phyloP scores from a whole-genome alignment of 2,888 invertebrate species.

The Venusia cambrica region DNA sequence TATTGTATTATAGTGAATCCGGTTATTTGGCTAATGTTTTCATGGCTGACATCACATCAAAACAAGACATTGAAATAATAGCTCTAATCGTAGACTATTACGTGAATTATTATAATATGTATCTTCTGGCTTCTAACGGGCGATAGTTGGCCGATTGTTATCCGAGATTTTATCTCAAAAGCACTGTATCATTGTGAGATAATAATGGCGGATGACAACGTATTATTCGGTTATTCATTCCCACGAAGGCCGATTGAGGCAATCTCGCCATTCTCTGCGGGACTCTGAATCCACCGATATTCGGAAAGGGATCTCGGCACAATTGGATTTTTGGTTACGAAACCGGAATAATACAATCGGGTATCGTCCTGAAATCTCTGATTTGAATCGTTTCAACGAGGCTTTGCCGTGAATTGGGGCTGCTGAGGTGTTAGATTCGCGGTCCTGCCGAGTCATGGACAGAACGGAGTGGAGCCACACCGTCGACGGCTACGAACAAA shows the following conservation, averaged over 20 bases:
- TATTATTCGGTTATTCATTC: constrained; percentile 78
- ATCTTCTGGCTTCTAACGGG: constrained; percentile 56
- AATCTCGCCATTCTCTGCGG: constrained; percentile 78
- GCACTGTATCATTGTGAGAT: constrained; percentile 78
- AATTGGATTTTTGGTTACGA: constrained; percentile 80
- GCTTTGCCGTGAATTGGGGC: constrained; percentile 70
- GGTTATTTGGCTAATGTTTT: constrained; percentile 52
- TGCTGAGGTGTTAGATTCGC: constrained; percentile 60
- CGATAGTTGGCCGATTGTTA: constrained; percentile 61
- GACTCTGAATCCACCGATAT: constrained; percentile 54
- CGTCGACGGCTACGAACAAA: constrained; percentile 1
- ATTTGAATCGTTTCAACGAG: constrained; percentile 75
- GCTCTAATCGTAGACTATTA: constrained; percentile 61
- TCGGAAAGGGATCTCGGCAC: constrained; percentile 71
- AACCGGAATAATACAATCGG: constrained; percentile 80
- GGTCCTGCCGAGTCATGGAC: constrained; percentile 55
- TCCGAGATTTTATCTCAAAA: constrained; percentile 76
- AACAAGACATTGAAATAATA: constrained; percentile 63
- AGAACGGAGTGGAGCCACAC: constrained; percentile 29
- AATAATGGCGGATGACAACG: constrained; percentile 79
- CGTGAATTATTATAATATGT: constrained; percentile 50
- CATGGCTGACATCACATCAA: constrained; percentile 51
- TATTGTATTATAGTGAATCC: constrained; percentile 53
- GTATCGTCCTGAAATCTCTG: constrained; percentile 78
- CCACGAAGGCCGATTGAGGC: constrained; percentile 64